Evolutionary conservation across 1,140 invertebrate species (phyloP).

Genomic region (Drosophila willistoni): DNA sequence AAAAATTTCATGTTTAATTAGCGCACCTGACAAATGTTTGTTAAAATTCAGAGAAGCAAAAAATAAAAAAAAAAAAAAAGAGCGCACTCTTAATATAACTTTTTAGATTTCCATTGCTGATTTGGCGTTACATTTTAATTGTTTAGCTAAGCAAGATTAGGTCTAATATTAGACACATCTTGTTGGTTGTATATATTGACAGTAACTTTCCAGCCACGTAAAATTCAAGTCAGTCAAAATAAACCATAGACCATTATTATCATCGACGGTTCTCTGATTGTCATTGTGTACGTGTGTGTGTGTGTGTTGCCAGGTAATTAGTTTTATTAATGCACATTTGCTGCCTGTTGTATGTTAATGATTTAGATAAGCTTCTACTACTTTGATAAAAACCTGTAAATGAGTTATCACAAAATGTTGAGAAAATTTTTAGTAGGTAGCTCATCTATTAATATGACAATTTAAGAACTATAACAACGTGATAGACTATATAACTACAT

Average conservation of each 20-base stretch:
- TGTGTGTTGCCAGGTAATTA: constrained; percentile 56
- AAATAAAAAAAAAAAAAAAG: constrained; percentile 11
- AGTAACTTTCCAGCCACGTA: not conserved
- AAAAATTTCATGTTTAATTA: constrained; percentile 49
- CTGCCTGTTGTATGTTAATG: constrained; percentile 43
- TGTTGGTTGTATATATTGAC: not conserved
- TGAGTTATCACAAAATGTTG: constrained; percentile 27
- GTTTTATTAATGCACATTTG: constrained; percentile 69
- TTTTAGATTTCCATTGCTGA: constrained; percentile 16
- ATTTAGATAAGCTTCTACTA: constrained; percentile 49
- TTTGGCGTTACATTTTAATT: constrained; percentile 20
- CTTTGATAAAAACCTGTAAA: constrained; percentile 46
- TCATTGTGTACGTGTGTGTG: constrained; percentile 2
- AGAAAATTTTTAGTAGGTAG: constrained; percentile 8
- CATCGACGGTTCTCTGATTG: too few relatives aligned
- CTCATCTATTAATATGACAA: constrained; percentile 5
- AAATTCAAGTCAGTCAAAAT: not conserved
- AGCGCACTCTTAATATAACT: constrained; percentile 30
- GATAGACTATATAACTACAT: not conserved
- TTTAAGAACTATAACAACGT: not conserved
- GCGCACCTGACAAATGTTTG: constrained; percentile 46
- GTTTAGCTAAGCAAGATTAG: constrained; percentile 22
- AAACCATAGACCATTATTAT: not conserved
- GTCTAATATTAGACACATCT: constrained; percentile 19
- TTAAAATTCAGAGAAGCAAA: constrained; percentile 53